These are phyloP conservation scores for Athene noctua DNA, from an alignment of 2,113 vertebrate genomes.

Conservation along the genomic window DNA sequence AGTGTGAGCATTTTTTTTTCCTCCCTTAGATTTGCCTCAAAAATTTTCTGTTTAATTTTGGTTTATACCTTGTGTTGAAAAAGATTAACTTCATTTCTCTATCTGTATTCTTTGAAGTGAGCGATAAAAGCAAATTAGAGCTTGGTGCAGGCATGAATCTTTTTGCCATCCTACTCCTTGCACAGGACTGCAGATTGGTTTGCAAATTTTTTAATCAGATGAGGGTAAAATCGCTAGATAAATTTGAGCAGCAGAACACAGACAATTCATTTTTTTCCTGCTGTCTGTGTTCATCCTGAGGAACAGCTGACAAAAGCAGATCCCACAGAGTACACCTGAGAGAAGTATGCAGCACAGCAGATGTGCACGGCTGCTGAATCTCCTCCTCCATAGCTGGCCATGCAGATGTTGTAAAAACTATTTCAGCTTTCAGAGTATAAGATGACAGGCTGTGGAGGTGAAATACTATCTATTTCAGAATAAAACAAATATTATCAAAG, in stretches of 20 bases:
- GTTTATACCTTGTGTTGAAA: not conserved
- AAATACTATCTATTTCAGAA: not conserved
- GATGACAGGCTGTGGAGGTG: not conserved
- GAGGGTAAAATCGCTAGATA: not conserved
- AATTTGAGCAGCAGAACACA: not conserved
- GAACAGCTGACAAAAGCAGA: not conserved
- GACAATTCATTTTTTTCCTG: not conserved
- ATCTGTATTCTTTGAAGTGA: not conserved
- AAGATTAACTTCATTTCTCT: not conserved
- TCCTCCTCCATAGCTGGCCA: not conserved
- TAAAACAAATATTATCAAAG: not conserved
- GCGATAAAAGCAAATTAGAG: not conserved
- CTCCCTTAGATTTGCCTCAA: not conserved
- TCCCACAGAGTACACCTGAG: rapidly evolving
- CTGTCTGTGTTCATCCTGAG: not conserved
- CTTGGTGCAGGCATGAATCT: not conserved
- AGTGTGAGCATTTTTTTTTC: not conserved
- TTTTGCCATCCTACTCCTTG: not conserved
- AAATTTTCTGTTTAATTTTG: not conserved
- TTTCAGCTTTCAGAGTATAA: not conserved
- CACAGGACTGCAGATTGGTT: not conserved
- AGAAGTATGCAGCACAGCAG: not conserved
- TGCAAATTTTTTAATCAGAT: not conserved
- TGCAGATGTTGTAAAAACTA: not conserved
- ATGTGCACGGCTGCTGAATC: not conserved